A percentile compares a stretch with the other conserved stretches of the same genome.
Evolutionary conservation across 2,888 invertebrate genomes (phyloP).

Genomic region (Orthonychiurus folsomi): DNA sequence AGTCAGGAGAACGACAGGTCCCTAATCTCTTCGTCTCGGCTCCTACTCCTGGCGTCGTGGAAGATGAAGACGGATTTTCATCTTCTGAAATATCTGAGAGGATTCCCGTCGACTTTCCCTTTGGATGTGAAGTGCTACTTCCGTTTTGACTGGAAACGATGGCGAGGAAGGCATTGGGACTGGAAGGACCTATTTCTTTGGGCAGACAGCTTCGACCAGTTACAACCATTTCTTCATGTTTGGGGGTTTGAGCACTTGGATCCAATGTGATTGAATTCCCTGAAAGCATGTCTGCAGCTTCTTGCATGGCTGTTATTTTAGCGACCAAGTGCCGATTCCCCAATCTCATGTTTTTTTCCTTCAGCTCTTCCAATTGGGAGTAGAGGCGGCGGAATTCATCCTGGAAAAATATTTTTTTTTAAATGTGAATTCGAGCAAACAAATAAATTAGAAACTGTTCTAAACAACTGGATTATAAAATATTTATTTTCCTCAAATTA

Average conservation of each 20-base stretch:
- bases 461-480: too few species aligned
- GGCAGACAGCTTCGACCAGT: not conserved
- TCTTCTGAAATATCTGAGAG: constrained; percentile 5
- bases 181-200: not conserved
- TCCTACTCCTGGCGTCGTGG: too few species aligned
- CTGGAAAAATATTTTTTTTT: constrained; percentile 50
- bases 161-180: not conserved
- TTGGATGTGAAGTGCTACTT: not conserved
- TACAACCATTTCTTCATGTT: too few species aligned
- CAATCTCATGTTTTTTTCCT: constrained; percentile 65
- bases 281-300: constrained; percentile 52
- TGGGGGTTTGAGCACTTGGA: not conserved
- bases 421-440: constrained; percentile 11
- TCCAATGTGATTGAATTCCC: not conserved
- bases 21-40: not conserved
- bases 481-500: too few species aligned
- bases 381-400: constrained; percentile 74
- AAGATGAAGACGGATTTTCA: constrained; percentile 2
- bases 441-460: not conserved
- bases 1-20: not conserved
- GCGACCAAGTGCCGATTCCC: constrained; percentile 64
- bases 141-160: not conserved
- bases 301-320: constrained; percentile 72
- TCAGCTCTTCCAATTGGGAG: constrained; percentile 68
- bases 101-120: constrained; percentile 5